A percentile compares a stretch with the other conserved stretches of the same genome.
Conservation (phyloP, 2,888 invertebrate species). For the Oxycera nigricornis region DNA sequence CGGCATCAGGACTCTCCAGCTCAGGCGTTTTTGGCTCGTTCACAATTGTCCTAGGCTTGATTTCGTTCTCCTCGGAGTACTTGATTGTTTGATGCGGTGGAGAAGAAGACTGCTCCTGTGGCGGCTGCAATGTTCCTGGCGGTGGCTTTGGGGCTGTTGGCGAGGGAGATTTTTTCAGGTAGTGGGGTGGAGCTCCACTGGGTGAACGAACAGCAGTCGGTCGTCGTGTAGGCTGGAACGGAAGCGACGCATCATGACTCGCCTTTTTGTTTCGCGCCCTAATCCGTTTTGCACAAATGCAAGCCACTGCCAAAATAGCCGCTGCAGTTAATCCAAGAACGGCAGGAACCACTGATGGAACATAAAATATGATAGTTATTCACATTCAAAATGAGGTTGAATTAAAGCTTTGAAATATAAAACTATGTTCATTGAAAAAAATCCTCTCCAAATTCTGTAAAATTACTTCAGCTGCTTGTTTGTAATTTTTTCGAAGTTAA, state of each 20-base stretch:
- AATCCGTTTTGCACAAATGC: conserved; percentile 59
- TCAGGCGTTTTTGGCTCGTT: conserved; percentile 50
- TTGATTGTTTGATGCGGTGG: conserved; percentile 54
- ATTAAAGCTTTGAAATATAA: no score
- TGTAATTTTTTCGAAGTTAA: no score
- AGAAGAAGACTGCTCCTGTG: conserved; percentile 39
- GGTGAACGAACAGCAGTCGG: conserved; percentile 79
- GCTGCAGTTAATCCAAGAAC: conserved; percentile 60
- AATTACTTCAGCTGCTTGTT: no score
- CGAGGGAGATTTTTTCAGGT: conserved; percentile 91
- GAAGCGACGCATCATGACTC: conserved; percentile 59
- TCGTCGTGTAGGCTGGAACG: conserved; percentile 62
- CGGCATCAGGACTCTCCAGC: conserved; percentile 50
- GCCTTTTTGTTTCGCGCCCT: conserved; percentile 59
- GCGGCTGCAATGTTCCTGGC: conserved; percentile 49
- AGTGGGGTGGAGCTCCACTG: conserved; percentile 78
- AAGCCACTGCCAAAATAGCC: conserved; percentile 59
- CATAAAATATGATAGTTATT: no score
- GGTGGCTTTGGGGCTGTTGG: conserved; percentile 72
- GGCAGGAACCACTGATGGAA: conserved; percentile 59
- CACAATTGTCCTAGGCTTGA: conserved; percentile 50
- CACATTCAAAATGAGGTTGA: no score
- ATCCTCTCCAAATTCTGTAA: no score
- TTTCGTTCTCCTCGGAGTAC: conserved; percentile 60
- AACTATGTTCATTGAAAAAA: no score